Conservation (phyloP, 2,113 vertebrate species). For the Grammatotria lemairii region DNA sequence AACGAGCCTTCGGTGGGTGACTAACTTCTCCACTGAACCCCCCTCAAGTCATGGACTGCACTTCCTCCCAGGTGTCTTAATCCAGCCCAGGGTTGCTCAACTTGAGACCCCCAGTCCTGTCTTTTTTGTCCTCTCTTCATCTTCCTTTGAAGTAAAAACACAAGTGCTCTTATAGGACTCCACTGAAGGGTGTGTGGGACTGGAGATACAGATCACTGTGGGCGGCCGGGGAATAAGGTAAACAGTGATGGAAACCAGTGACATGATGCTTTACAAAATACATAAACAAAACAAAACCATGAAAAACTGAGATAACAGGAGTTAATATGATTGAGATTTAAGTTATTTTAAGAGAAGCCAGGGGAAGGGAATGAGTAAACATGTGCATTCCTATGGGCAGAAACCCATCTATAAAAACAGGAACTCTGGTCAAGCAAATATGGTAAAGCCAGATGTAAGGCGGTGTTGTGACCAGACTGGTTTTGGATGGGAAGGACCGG, state of each 20-base stretch:
- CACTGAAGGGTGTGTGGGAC: background rate
- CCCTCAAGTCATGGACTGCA: slow-evolving; percentile 22
- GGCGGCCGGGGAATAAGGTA: background rate
- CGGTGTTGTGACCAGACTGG: background rate
- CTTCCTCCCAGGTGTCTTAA: slow-evolving; percentile 37
- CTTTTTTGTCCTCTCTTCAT: background rate
- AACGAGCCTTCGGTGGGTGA: slow-evolving; percentile 26
- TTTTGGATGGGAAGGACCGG: slow-evolving; percentile 24
- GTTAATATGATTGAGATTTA: background rate
- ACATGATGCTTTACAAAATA: background rate
- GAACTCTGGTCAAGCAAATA: slow-evolving; percentile 26
- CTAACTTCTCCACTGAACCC: slow-evolving; percentile 25
- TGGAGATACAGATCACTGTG: background rate
- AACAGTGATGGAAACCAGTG: background rate
- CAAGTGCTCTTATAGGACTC: background rate
- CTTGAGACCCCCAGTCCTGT: background rate
- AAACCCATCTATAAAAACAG: slow-evolving; percentile 31
- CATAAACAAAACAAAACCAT: background rate
- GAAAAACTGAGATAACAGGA: background rate
- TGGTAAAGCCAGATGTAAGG: slow-evolving; percentile 22
- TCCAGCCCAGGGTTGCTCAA: background rate
- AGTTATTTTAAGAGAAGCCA: background rate
- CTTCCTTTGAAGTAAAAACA: background rate
- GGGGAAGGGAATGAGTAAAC: background rate
- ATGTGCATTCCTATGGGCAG: slow-evolving; percentile 21